Base-by-base conservation (phyloP, 2,888 invertebrate genomes). In the Drosophila mercatorum region DNA sequence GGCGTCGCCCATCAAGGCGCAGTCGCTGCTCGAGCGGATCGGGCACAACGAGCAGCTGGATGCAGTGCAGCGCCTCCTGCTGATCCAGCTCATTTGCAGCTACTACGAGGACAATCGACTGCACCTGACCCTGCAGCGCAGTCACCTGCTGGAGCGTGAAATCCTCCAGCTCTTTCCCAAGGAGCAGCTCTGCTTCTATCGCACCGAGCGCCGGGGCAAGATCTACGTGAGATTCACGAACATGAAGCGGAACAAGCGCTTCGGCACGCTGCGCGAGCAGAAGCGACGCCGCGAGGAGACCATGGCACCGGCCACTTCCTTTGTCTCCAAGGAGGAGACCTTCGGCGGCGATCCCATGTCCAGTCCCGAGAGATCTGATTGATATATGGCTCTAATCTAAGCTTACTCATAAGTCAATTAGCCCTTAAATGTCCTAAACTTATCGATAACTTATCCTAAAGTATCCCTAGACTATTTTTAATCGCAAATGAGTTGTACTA, bases 181-280 rank as follows among this genome's bases (percentile, higher is more conserved):
- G 31, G 91, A 91, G 40, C 81, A 86, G 28, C 53, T 91, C 2
- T 80, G 85, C 41, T 84, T 78, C 57, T 91, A 91, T 75, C 91
- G 91, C 55, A 91, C 91, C 3, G 91, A 91, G 67, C 80, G 91
- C 6, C 82, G 91, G 2, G 91, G 91, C 55, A 91, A 91, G 76
- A 90, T 91, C 62, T 91, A 91, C 62, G 87, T 91, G 3, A 67
- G 91, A 26, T 91, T 87, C 56, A 89, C 89, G 17, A 92, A 91
- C 56, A 91, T 91, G 88, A 91, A 91, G 78, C 81, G 91, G 0
- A 87, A 81, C 56, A 89, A 84, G 14, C 71, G 88, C 6, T 68
- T 89, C 0, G 78, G 68, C 4, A 55, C 26, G 0, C 76, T 75
- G 26, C 75, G 80, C 2, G 88, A 87, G 7, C 72, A 52, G 49